A percentile compares a stretch with the other conserved stretches of the same genome.
These are phyloP conservation scores for Nanorana parkeri DNA, from an alignment of 2,113 vertebrate genomes.

Conservation along the genomic window DNA sequence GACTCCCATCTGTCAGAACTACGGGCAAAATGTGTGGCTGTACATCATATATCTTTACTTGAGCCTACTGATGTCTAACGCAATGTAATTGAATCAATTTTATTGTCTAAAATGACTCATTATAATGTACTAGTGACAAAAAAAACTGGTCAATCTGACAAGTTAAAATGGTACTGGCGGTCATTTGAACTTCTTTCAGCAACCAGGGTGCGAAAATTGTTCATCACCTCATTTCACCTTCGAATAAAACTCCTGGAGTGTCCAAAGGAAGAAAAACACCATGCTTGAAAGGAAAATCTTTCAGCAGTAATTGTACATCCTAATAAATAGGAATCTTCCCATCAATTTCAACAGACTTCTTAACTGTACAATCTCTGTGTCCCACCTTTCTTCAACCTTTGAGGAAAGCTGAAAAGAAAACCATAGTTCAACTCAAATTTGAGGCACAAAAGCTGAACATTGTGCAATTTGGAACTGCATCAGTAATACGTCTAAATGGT, in stretches of 20 bases:
- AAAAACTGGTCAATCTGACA: constrained; percentile 83
- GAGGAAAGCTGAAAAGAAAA: constrained; percentile 15
- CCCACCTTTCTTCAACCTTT: constrained; percentile 5
- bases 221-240: constrained; percentile 74
- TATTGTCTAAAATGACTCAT: constrained; percentile 79
- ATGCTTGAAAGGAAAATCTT: constrained; percentile 64
- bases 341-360: constrained; percentile 53
- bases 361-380: constrained; percentile 50
- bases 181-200: constrained; percentile 82
- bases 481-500: constrained; percentile 11
- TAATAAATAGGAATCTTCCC: constrained; percentile 61
- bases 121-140: constrained; percentile 76
- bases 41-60: constrained; percentile 69
- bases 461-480: constrained; percentile 15
- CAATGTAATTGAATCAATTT: constrained; percentile 85
- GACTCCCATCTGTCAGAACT: constrained; percentile 26
- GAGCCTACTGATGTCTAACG: constrained; percentile 73
- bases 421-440: constrained; percentile 24
- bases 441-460: constrained; percentile 20
- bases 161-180: constrained; percentile 80
- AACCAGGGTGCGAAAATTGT: constrained; percentile 74
- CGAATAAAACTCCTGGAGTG: constrained; percentile 61
- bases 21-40: constrained; percentile 61
- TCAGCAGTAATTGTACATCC: constrained; percentile 63
- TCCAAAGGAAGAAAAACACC: constrained; percentile 51